Evolutionary conservation across 2,797 vertebrate genomes (phyloP), one percentile per base, ranked within the genome.

Genomic region (Hydrocynus forskahlii): DNA sequence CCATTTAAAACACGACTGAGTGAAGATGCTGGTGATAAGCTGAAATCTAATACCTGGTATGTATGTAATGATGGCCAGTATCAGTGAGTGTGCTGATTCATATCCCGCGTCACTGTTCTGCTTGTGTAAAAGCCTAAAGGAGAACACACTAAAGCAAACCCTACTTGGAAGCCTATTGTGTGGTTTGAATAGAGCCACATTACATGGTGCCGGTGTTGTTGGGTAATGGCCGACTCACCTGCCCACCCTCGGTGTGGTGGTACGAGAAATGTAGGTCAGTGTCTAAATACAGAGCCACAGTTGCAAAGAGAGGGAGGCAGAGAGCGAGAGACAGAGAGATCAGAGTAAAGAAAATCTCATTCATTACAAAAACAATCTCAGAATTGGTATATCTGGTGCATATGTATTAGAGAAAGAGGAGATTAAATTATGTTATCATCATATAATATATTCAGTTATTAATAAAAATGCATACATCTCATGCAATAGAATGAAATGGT

Each of bases 181-280:
- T 8, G 68, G 54, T 76, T 66, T 78, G 19, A 70, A 62, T 67
- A 43, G 35, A 57, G 43, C 43, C 64, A 78, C 78, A 75, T 82
- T 84, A 62, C 54, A 54, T 35, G 6, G 52, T 35, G 23, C 55
- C 45, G 48, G 67, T 72, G 50, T 60, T 55, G 54, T 23, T 74
- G 5, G 4, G 13, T 50, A n/a, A 69, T 54, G 54, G n/a, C 43
- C 38, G 35, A 43, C 55, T 57, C 50, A 78, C 74, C 81, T 82
- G 74, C 75, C 59, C 43, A 50, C 75, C 54, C 57, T 10, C 43
- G 55, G 64, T 77, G 21, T 13, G 13, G 43, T 75, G 54, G 72
- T 70, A 86, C 71, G 52, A 73, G 77, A 81, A 85, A 93, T 90
- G 64, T 93, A 88, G 90, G 92, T 91, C 91, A 90, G 86, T 82